Conservation (phyloP, 2,888 invertebrate species). For the Drosophila borealis region DNA sequence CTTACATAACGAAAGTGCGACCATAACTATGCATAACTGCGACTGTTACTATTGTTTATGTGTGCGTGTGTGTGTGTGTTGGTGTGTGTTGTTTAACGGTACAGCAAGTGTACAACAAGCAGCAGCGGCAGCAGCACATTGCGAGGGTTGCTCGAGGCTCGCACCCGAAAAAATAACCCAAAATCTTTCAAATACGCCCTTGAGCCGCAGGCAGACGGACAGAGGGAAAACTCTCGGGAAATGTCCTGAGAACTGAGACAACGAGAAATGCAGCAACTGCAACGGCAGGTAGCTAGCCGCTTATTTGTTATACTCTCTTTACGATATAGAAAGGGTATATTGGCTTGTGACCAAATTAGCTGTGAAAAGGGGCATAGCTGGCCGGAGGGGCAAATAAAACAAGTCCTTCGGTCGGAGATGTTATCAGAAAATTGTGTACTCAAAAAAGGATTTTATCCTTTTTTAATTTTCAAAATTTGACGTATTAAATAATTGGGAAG, state of each 20-base stretch:
- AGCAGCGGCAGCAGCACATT: not conserved
- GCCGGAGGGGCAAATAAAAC: too few relatives aligned
- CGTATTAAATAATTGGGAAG: too few relatives aligned
- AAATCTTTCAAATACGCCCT: slow-evolving; percentile 32
- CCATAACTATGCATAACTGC: slow-evolving; percentile 30
- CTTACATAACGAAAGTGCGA: slow-evolving; percentile 36
- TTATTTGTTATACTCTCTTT: not conserved
- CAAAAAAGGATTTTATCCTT: too few relatives aligned
- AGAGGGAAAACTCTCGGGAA: slow-evolving; percentile 23
- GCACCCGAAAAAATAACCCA: slow-evolving; percentile 2
- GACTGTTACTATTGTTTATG: slow-evolving; percentile 9
- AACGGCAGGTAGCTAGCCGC: slow-evolving; percentile 4
- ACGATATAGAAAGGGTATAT: too few relatives aligned
- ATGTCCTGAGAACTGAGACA: slow-evolving; percentile 1
- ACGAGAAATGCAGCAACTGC: not conserved
- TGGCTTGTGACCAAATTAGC: too few relatives aligned
- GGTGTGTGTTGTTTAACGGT: slow-evolving; percentile 14
- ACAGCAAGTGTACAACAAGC: slow-evolving; percentile 32
- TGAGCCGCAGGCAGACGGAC: slow-evolving; percentile 21
- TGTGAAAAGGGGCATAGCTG: too few relatives aligned
- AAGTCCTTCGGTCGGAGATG: too few relatives aligned
- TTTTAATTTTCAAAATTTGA: too few relatives aligned
- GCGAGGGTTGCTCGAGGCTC: slow-evolving; percentile 3
- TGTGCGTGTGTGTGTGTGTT: not conserved
- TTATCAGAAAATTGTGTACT: too few relatives aligned